Evolutionary conservation across 1,140 invertebrate species (phyloP).

Genomic region (Bombus consobrinus): DNA sequence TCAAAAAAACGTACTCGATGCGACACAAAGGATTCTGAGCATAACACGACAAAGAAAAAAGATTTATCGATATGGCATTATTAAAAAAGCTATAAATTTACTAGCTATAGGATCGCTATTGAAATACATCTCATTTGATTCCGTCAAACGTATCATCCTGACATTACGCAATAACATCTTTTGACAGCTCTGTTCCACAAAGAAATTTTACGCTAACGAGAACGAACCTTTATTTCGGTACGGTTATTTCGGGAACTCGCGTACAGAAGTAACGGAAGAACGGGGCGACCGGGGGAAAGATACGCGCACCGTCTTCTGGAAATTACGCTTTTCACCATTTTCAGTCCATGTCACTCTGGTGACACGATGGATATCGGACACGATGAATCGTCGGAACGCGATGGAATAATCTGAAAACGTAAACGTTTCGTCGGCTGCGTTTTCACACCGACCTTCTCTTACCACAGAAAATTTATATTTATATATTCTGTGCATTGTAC

Average conservation of each 20-base stretch:
- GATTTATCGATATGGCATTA: not conserved
- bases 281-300: not conserved
- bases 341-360: not conserved
- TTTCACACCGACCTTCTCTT: not conserved
- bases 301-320: constrained; percentile 36
- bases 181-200: constrained; percentile 24
- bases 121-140: not conserved
- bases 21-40: not conserved
- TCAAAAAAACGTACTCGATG: not conserved
- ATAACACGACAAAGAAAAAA: not conserved
- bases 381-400: not conserved
- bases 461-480: accelerated
- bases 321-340: constrained; percentile 41
- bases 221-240: constrained; percentile 58
- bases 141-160: not conserved
- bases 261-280: constrained; percentile 41
- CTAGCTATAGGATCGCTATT: not conserved
- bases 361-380: not conserved
- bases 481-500: not conserved
- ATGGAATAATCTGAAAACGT: not conserved
- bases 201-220: constrained; percentile 54
- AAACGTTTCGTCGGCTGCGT: not conserved
- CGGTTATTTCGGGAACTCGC: constrained; percentile 46
- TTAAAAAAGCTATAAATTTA: not conserved
- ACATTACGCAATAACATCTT: constrained; percentile 49